Percentiles rank a stretch among this genome's conserved stretches.
Conservation (phyloP, 2,113 vertebrate genomes). For the Larimichthys crocea region DNA sequence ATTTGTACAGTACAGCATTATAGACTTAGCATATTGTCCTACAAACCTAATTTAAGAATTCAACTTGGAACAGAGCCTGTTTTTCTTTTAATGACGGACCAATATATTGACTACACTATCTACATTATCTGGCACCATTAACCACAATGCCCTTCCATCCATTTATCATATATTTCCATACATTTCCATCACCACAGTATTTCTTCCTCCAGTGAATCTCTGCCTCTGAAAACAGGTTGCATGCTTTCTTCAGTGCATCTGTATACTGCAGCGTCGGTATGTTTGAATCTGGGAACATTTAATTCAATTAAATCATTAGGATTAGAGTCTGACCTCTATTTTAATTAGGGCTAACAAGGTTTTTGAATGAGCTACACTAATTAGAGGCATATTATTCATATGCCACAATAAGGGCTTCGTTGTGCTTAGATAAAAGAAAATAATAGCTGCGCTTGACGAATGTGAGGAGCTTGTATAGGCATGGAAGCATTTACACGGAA, state of each 20-base stretch:
- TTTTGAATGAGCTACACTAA: conserved; percentile 70
- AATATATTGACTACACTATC: neutral
- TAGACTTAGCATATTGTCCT: neutral
- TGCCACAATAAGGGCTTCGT: conserved; percentile 46
- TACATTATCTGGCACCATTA: neutral
- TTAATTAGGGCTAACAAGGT: conserved; percentile 73
- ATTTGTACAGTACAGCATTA: neutral
- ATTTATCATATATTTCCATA: neutral
- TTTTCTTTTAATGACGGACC: neutral
- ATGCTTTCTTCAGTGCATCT: neutral
- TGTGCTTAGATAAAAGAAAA: conserved; percentile 47
- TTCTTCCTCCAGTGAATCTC: neutral
- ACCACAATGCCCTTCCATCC: neutral
- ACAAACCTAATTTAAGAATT: neutral
- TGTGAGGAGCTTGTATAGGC: neutral
- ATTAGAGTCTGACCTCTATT: conserved; percentile 69
- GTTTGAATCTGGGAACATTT: conserved; percentile 50
- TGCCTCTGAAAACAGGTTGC: neutral
- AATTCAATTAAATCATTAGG: conserved; percentile 81
- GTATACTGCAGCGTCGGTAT: neutral
- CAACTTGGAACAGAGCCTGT: neutral
- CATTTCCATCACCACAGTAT: neutral
- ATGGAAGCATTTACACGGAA: neutral
- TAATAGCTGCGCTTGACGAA: conserved; percentile 2
- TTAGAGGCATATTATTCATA: conserved; percentile 58